A percentile compares a stretch with the other conserved stretches of the same genome.
These are phyloP conservation scores for Cryptomyrus ogoouensis DNA, from an alignment of 2,113 vertebrate genomes.

Conservation along the genomic window DNA sequence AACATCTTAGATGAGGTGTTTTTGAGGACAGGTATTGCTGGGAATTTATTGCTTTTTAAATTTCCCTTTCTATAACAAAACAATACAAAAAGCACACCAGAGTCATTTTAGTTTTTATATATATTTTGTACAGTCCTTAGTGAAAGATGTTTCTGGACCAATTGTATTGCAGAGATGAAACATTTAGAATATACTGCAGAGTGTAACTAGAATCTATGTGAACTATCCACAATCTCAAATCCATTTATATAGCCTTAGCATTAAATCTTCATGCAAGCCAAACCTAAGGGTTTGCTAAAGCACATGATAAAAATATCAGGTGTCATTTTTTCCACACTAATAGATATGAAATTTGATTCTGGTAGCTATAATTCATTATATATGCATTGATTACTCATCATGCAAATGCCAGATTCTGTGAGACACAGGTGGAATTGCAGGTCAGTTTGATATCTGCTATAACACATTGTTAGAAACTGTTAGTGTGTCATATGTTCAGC, in stretches of 20 bases:
- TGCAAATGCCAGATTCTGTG: background rate
- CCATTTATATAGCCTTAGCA: background rate
- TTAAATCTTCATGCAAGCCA: background rate
- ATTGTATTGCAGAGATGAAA: background rate
- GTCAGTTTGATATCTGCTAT: background rate
- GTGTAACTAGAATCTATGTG: background rate
- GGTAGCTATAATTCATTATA: background rate
- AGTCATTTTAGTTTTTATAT: background rate
- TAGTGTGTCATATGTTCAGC: background rate
- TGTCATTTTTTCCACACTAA: conserved; percentile 11
- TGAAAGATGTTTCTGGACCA: conserved; percentile 10
- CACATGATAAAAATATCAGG: conserved; percentile 7
- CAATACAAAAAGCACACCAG: background rate
- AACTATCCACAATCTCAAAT: background rate
- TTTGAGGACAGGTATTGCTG: background rate
- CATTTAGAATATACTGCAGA: background rate
- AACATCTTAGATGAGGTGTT: background rate
- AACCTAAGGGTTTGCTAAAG: background rate
- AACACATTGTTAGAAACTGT: background rate
- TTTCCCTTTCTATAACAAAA: background rate
- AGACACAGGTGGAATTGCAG: background rate
- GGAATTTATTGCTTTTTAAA: background rate
- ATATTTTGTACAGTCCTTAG: background rate
- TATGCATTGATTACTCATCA: background rate
- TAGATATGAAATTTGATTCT: background rate